Evolutionary conservation across 2,797 vertebrate genomes (phyloP).

Genomic region (Champsocephalus esox): DNA sequence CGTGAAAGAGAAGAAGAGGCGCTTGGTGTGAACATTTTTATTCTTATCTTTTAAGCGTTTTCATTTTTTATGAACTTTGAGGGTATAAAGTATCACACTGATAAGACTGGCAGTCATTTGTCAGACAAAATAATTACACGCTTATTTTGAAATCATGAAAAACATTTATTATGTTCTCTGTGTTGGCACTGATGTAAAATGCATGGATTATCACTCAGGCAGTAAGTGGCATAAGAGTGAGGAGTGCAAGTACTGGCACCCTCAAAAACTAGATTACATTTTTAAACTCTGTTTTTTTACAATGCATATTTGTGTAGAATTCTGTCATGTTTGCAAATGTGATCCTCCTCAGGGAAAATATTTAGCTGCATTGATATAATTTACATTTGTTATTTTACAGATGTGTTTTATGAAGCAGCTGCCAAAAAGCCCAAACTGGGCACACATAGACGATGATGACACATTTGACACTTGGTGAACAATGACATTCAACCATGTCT

Average conservation of each 20-base stretch:
- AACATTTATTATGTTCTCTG: conserved; percentile 59
- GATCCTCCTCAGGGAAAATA: background rate
- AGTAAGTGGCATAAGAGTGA: conserved; percentile 53
- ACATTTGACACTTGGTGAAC: conserved; percentile 50
- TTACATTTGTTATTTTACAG: background rate
- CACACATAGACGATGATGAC: conserved; percentile 21
- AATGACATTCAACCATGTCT: conserved; percentile 15
- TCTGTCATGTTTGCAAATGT: conserved; percentile 2
- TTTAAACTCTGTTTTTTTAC: background rate
- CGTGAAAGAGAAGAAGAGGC: conserved; percentile 41
- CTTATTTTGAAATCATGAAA: conserved; percentile 52
- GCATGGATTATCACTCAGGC: conserved; percentile 41
- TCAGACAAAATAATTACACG: background rate
- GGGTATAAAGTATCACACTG: background rate
- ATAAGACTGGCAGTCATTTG: background rate
- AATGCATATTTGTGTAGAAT: background rate
- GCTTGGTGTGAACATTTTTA: conserved; percentile 31
- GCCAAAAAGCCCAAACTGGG: conserved; percentile 26
- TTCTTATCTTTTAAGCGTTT: background rate
- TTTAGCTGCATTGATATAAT: conserved; percentile 19
- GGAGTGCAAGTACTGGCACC: conserved; percentile 56
- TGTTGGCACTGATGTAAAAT: conserved; percentile 59
- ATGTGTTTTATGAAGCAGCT: conserved; percentile 46
- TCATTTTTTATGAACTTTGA: background rate
- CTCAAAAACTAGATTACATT: conserved; percentile 27